A percentile compares a stretch with the other conserved stretches of the same genome.
phyloP scores from a whole-genome alignment of 2,113 vertebrate species.

The Stercorarius parasiticus region DNA sequence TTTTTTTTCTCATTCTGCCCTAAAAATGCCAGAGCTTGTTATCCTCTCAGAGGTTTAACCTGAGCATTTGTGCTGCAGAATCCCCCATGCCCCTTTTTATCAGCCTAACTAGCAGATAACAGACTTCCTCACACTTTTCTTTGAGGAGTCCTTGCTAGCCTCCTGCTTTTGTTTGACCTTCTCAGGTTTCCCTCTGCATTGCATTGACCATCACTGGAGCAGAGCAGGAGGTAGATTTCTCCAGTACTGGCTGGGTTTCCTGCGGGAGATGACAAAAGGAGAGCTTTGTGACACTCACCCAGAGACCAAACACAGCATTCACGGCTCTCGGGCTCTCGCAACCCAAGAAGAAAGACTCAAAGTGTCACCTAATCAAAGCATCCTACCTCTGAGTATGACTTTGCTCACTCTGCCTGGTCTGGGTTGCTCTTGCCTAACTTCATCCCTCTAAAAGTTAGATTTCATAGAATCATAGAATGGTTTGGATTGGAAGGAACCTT shows the following conservation, averaged over 20 bases:
- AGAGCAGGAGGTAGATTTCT: not conserved
- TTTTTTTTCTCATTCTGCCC: slow-evolving; percentile 21
- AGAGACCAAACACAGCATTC: not conserved
- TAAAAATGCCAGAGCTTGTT: slow-evolving; percentile 67
- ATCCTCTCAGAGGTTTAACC: slow-evolving; percentile 35
- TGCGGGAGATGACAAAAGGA: fast-evolving
- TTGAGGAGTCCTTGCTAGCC: not conserved
- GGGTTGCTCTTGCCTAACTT: not conserved
- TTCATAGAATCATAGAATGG: not conserved
- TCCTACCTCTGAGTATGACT: not conserved
- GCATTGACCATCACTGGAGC: not conserved
- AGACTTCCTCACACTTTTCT: not conserved
- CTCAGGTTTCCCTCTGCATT: not conserved
- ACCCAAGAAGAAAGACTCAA: not conserved
- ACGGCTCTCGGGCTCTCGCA: not conserved
- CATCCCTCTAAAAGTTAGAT: not conserved
- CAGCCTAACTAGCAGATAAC: not conserved
- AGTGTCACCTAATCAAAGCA: not conserved
- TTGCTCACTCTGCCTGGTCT: not conserved
- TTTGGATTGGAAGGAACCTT: not conserved
- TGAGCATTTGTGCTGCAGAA: slow-evolving; percentile 5
- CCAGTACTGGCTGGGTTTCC: not conserved
- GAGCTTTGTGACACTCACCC: fast-evolving
- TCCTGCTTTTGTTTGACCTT: not conserved
- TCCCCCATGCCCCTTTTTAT: not conserved